Conservation (phyloP, 2,797 vertebrate genomes). For the Mus spretus region DNA sequence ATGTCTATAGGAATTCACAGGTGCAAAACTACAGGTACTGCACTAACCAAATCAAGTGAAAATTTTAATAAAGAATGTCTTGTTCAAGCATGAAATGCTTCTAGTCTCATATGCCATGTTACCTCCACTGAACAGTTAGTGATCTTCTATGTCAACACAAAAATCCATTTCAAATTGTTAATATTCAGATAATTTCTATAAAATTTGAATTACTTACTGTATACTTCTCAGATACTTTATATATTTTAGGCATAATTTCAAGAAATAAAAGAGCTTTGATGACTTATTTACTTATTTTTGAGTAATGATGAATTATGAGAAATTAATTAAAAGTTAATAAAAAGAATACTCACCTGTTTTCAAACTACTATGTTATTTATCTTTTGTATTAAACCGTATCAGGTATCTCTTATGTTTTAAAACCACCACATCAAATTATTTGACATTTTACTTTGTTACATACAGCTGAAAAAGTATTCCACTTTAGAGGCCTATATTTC, state of each 20-base stretch:
- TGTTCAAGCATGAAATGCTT: not conserved
- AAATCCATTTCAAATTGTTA: not conserved
- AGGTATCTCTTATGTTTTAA: not conserved
- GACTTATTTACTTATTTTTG: constrained; percentile 6
- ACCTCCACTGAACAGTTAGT: not conserved
- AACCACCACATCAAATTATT: not conserved
- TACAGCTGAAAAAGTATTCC: not conserved
- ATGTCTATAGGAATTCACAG: not conserved
- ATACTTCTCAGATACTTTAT: not conserved
- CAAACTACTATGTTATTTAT: not conserved
- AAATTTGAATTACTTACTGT: not conserved
- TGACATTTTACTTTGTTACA: constrained; percentile 49
- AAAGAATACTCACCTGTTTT: not conserved
- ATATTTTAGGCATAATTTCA: constrained; percentile 24
- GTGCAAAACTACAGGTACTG: not conserved
- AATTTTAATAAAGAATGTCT: rapidly evolving
- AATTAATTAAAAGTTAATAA: not conserved
- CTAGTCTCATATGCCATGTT: not conserved
- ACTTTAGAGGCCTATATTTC: not conserved
- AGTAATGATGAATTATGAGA: not conserved
- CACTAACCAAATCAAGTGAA: not conserved
- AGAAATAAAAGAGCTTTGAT: not conserved
- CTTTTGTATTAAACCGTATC: not conserved
- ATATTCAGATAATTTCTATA: not conserved
- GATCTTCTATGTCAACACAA: not conserved